Conservation (phyloP, 2,888 invertebrate species). For the Rotaria macrura region DNA sequence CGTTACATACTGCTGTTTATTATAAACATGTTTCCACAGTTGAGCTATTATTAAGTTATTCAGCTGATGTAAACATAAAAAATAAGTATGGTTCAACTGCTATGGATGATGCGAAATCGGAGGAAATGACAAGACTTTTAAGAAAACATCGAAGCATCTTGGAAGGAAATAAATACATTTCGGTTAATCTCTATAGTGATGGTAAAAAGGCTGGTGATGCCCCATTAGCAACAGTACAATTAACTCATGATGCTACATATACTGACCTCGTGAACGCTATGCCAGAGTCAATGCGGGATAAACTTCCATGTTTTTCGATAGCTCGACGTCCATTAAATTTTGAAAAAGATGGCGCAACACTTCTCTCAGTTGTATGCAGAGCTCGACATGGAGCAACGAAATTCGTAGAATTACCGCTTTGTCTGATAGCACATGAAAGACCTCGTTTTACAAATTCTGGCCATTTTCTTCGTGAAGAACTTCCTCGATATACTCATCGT, state of each 20-base stretch:
- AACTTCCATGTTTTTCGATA: neutral
- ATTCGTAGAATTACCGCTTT: neutral
- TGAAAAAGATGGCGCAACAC: neutral
- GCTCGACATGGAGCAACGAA: neutral
- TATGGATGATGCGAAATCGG: no score
- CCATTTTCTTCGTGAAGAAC: no score
- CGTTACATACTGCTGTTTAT: no score
- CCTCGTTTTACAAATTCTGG: no score
- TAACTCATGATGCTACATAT: neutral
- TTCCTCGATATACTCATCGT: no score
- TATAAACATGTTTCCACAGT: no score
- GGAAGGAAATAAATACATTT: neutral
- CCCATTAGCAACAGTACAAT: neutral
- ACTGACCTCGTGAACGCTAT: neutral
- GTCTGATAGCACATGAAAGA: neutral
- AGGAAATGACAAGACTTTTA: no score
- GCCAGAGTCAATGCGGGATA: neutral
- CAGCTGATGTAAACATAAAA: no score
- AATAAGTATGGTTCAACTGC: no score
- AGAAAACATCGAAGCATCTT: neutral
- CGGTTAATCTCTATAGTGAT: neutral
- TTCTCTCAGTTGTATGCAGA: neutral
- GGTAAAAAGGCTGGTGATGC: neutral
- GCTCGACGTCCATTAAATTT: slow-evolving; percentile 1
- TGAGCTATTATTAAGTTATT: no score